Evolutionary conservation across 2,113 vertebrate genomes (phyloP), one percentile per base, ranked within the genome.

Genomic region (Sitta europaea): DNA sequence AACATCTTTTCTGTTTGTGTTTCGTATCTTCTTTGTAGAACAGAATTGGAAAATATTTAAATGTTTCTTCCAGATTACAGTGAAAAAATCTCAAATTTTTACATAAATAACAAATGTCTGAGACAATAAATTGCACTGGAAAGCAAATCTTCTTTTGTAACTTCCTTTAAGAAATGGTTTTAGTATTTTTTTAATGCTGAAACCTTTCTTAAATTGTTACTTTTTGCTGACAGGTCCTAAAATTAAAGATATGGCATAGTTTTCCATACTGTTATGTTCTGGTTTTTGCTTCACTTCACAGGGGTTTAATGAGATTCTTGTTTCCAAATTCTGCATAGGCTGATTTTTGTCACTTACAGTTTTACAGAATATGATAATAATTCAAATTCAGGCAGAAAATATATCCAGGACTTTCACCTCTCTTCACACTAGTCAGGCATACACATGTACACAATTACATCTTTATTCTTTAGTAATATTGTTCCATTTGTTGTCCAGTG

Each of bases 31-130:
- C 40, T 20, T 40, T 78, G 25, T 38, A 50, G 50, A 66, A 83
- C 16, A 76, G 38, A 71, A 45, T 83, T 86, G 55, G 62, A 70
- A 88, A 87, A 88, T 7, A 35, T 75, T 89, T 47, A 77, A 71
- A 20, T 1, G 0, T n/a, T 84, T 78, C 62, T 92, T 95, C 88
- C 51, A 92, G 67, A 67, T 67, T 36, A 6, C 55, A 62, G 28
- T 72, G n/a, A 92, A 95, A 95, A 92, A 93, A 70, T 61, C 12
- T 75, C 33, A 83, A 71, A 59, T 92, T 63, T 92, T 18, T 81
- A 71, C 24, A 27, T 73, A 77, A 86, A 71, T 51, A 88, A 53
- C 25, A 73, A 68, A 66, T 31, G 8, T 68, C 50, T 84, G 48
- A 67, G 66, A 47, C 50, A 92, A 55, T 23, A 54, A 82, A 62